Evolutionary conservation across 1,140 invertebrate species (phyloP), one percentile per base, ranked within the genome.

Genomic region (Drosophila kurseongensis): DNA sequence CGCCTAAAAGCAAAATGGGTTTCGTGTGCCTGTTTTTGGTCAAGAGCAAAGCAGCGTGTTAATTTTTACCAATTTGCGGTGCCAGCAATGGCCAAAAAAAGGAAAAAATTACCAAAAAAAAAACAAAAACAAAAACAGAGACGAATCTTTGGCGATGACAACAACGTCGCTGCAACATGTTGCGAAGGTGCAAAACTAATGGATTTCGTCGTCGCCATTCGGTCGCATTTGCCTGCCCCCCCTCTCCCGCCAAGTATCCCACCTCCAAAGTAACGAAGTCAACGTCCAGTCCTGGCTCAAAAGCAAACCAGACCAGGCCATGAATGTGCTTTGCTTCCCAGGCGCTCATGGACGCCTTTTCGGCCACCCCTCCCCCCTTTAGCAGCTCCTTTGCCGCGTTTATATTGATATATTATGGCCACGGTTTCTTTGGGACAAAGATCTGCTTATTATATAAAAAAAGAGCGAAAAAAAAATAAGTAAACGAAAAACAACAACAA

Each of bases 391-490:
- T 55, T 29, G 50, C 80, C 80, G 82, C 69, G 82, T 81, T 89
- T 90, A 82, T 89, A 88, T 91, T 91, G 89, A 91, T 91, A 91
- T 91, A 91, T 91, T 90, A 89, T 84, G 90, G 80, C 90, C 78
- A 90, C 81, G 80, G 82, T 90, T 86, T 90, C 90, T 91, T 91
- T 91, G 90, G 86, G 90, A 91, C 90, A 91, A 91, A 91, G 90
- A 91, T 91, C 90, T 91, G 85, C 85, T 90, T 90, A 90, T 91
- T 91, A 91, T 91, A 91, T 88, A 84, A 84, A 88, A 80, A 81
- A 88, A 61, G 71, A 75, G 71, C 72, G 71, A 63, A 76, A 79
- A 62, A 69, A 40, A 81, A 60, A 63, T 65, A 62, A 36, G 41
- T 47, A 57, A 79, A 80, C 74, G 71, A 72, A 83, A 73, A 82